phyloP scores from a whole-genome alignment of 2,888 invertebrate genomes.

The Nomada fabriciana region DNA sequence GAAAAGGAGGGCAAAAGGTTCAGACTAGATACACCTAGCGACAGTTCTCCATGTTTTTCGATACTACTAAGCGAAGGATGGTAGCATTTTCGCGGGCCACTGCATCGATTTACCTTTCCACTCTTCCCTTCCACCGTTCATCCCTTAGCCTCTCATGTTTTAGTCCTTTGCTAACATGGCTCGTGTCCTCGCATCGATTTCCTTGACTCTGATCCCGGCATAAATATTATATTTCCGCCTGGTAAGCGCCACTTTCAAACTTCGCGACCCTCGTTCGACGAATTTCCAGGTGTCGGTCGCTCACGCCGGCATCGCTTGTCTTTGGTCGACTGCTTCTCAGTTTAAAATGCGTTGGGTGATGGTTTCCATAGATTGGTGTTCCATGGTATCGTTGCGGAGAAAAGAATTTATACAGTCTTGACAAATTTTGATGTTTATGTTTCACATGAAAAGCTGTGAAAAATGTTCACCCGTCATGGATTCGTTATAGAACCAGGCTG shows the following conservation, averaged over 20 bases:
- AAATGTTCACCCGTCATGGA: background rate
- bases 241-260: slow-evolving; percentile 61
- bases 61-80: slow-evolving; percentile 40
- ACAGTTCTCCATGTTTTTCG: slow-evolving; percentile 53
- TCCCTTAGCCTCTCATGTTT: slow-evolving; percentile 1
- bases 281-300: slow-evolving; percentile 31
- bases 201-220: slow-evolving; percentile 31
- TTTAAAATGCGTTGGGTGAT: background rate
- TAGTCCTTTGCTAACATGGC: background rate
- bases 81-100: slow-evolving; percentile 47
- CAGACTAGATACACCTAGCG: slow-evolving; percentile 23
- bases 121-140: background rate
- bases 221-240: slow-evolving; percentile 65
- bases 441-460: no score
- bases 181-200: slow-evolving; percentile 21
- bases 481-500: background rate
- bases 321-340: slow-evolving; percentile 4
- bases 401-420: background rate
- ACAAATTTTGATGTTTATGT: no score
- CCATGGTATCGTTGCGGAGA: background rate
- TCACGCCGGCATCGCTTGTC: slow-evolving; percentile 14
- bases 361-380: background rate
- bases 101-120: slow-evolving; percentile 57
- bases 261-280: slow-evolving; percentile 42
- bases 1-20: slow-evolving; percentile 53